Percentiles rank a stretch among this genome's conserved stretches.
Conservation (phyloP, 2,888 invertebrate genomes). For the Leptinotarsa tumamoca region DNA sequence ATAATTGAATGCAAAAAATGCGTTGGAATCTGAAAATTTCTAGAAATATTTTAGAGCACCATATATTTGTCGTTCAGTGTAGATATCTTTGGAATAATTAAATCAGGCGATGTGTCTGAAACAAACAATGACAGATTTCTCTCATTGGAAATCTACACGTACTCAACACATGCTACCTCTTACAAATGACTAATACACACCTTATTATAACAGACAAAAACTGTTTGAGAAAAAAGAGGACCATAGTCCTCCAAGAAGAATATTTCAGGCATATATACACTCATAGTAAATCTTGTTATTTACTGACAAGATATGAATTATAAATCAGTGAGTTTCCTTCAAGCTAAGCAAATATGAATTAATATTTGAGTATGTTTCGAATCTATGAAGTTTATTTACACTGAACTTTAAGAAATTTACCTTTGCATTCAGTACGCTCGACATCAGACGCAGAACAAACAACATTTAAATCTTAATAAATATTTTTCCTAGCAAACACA, state of each 20-base stretch:
- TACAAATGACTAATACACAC: not conserved
- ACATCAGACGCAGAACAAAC: conserved; percentile 32
- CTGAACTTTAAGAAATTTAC: conserved; percentile 21
- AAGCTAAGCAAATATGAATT: conserved; percentile 60
- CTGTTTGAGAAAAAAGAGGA: not conserved
- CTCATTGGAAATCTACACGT: no score
- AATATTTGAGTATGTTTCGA: conserved; percentile 58
- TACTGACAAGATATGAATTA: conserved; percentile 24
- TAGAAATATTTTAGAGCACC: no score
- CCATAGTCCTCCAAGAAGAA: not conserved
- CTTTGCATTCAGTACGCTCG: conserved; percentile 21
- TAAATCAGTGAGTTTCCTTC: conserved; percentile 51
- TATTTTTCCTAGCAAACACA: conserved; percentile 40
- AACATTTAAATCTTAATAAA: conserved; percentile 46
- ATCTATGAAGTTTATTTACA: conserved; percentile 40
- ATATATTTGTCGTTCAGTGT: no score
- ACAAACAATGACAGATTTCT: no score
- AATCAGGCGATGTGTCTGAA: no score
- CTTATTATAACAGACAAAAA: not conserved
- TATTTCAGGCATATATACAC: not conserved
- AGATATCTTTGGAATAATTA: no score
- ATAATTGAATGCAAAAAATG: no score
- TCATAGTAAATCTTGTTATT: conserved; percentile 12
- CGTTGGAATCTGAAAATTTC: no score
- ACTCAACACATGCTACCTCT: not conserved